Percentiles rank a stretch among this genome's conserved stretches.
Conservation (phyloP, 2,888 invertebrate species). For the Ichneumon xanthorius region DNA sequence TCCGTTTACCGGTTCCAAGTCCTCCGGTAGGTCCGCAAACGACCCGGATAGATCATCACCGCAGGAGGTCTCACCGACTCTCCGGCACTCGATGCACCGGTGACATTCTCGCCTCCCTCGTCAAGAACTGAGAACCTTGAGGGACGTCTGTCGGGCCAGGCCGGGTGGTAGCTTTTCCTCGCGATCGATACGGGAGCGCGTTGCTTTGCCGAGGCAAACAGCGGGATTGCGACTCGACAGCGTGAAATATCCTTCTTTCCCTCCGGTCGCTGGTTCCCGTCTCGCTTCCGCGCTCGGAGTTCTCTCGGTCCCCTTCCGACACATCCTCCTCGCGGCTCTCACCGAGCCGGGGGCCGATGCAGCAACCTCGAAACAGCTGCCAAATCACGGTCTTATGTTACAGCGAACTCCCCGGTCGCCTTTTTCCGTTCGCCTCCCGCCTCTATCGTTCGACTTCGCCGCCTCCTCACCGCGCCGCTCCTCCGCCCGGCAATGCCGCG, state of each 20-base stretch:
- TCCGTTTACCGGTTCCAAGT: too few species aligned
- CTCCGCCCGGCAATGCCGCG: constrained; percentile 41
- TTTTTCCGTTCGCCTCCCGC: constrained; percentile 25
- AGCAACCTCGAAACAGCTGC: constrained; percentile 58
- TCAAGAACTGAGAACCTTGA: neutral
- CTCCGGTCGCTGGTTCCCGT: constrained; percentile 1
- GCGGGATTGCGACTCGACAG: constrained; percentile 71
- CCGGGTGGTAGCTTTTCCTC: constrained; percentile 1
- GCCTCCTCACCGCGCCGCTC: neutral
- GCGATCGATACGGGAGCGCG: constrained; percentile 14
- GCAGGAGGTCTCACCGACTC: too few species aligned
- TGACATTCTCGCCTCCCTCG: neutral
- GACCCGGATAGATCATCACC: too few species aligned
- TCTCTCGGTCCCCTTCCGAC: constrained; percentile 1
- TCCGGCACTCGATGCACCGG: too few species aligned
- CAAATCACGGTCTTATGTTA: constrained; percentile 66
- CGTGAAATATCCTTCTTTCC: constrained; percentile 70
- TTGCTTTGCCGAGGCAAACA: constrained; percentile 75
- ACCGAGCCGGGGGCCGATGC: constrained; percentile 38
- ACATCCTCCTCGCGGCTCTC: constrained; percentile 45
- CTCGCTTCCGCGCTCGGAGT: neutral
- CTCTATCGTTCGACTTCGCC: constrained; percentile 9
- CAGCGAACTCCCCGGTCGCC: constrained; percentile 53
- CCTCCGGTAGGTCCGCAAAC: too few species aligned
- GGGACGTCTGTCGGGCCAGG: neutral